These are phyloP conservation scores for Melanotaenia maccullochi DNA, from an alignment of 2,797 vertebrate genomes.

Conservation along the genomic window DNA sequence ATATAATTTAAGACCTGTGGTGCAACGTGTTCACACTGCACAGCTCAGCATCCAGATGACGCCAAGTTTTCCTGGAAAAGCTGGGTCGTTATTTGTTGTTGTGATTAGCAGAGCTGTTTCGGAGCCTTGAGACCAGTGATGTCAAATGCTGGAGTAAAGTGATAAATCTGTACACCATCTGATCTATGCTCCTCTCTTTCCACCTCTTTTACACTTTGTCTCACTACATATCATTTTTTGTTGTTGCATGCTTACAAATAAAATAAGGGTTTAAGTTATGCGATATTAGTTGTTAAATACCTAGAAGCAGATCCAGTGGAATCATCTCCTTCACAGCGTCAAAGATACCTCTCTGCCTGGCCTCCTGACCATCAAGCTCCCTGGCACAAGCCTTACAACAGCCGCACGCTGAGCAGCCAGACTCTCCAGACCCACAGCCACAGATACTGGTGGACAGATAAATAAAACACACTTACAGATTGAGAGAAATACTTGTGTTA, in stretches of 20 bases:
- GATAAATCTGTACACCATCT: conserved; percentile 8
- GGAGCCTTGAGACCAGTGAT: background rate
- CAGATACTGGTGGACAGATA: conserved; percentile 86
- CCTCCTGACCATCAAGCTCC: conserved; percentile 97
- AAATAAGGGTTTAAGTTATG: background rate
- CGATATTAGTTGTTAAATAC: conserved; percentile 75
- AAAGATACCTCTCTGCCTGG: conserved; percentile 97
- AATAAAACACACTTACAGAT: conserved; percentile 3
- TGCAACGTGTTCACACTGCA: background rate
- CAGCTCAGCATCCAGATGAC: conserved; percentile 3
- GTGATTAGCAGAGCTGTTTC: conserved; percentile 13
- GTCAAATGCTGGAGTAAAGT: background rate
- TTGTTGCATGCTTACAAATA: background rate
- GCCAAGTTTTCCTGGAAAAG: background rate
- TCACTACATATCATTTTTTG: background rate
- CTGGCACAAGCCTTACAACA: conserved; percentile 98
- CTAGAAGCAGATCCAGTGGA: conserved; percentile 95
- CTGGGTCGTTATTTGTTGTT: background rate
- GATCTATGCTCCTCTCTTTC: background rate
- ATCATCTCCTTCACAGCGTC: conserved; percentile 99
- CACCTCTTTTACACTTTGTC: background rate
- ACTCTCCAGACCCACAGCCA: conserved; percentile 98
- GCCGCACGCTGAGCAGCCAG: conserved; percentile 96
- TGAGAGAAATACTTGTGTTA: background rate
- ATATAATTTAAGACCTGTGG: background rate